These are phyloP conservation scores for Corythornis madagascariensis DNA, from an alignment of 2,113 vertebrate species.

Conservation along the genomic window DNA sequence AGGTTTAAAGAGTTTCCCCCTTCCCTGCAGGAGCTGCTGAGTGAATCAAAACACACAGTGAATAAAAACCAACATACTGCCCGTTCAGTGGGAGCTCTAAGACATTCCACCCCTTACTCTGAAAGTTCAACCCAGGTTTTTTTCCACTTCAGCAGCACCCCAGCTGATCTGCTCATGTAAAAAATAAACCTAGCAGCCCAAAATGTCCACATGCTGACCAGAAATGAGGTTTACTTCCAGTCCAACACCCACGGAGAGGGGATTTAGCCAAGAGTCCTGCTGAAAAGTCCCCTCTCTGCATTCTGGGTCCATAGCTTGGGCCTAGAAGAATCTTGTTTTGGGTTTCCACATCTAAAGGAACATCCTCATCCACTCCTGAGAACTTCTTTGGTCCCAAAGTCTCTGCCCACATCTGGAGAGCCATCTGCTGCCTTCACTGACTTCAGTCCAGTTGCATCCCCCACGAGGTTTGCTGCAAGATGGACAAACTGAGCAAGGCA, in stretches of 20 bases:
- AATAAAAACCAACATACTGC: background rate
- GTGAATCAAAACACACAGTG: background rate
- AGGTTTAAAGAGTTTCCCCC: slow-evolving; percentile 49
- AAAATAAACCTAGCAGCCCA: background rate
- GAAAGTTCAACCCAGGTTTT: slow-evolving; percentile 17
- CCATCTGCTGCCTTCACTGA: background rate
- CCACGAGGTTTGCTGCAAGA: background rate
- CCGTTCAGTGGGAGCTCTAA: background rate
- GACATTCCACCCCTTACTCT: background rate
- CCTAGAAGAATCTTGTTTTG: background rate
- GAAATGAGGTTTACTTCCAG: background rate
- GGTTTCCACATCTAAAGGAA: background rate
- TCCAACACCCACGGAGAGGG: background rate
- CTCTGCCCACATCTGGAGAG: background rate
- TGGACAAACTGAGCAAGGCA: background rate
- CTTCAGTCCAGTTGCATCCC: background rate
- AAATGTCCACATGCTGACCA: background rate
- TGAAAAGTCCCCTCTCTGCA: background rate
- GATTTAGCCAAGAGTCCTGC: background rate
- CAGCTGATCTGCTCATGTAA: background rate
- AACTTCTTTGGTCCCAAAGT: background rate
- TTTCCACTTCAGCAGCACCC: slow-evolving; percentile 19
- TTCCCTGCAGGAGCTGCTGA: slow-evolving; percentile 42
- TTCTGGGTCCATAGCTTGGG: background rate
- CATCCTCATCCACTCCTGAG: background rate